Base-by-base conservation (phyloP, 1,140 invertebrate genomes). In the Aethina tumida region DNA sequence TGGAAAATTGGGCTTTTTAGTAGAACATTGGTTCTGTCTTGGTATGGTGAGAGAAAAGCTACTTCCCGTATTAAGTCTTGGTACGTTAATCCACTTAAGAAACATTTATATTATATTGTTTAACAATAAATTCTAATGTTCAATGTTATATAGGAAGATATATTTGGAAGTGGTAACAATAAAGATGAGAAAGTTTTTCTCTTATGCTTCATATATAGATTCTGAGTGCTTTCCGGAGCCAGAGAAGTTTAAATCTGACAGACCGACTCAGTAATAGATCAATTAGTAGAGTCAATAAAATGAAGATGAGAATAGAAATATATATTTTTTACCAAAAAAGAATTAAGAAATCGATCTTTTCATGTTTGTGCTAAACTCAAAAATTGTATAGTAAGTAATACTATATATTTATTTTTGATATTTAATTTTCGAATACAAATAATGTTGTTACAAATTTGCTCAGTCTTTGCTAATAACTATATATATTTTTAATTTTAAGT, bases 1-100 rank as follows among this genome's bases (percentile, higher is more conserved):
- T 84, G 84, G 45, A 78, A 83, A 72, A 83, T 83, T 57, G 80
- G 75, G 66, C 82, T 84, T n/a, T n/a, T n/a, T n/a, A n/a, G n/a
- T n/a, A n/a, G n/a, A n/a, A n/a, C n/a, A n/a, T n/a, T n/a, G n/a
- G n/a, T n/a, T n/a, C n/a, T n/a, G n/a, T n/a, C n/a, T n/a, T n/a
- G n/a, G n/a, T n/a, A n/a, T n/a, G n/a, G n/a, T n/a, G n/a, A n/a
- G n/a, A n/a, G n/a, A n/a, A n/a, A n/a, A n/a, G n/a, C n/a, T n/a
- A n/a, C n/a, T n/a, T n/a, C n/a, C n/a, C n/a, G n/a, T n/a, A n/a
- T n/a, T n/a, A n/a, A n/a, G n/a, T n/a, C n/a, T n/a, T n/a, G n/a
- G n/a, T n/a, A n/a, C n/a, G n/a, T n/a, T n/a, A n/a, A n/a, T n/a
- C n/a, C n/a, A n/a, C n/a, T n/a, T n/a, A n/a, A n/a, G n/a, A n/a